Evolutionary conservation across 2,113 vertebrate genomes (phyloP).

Genomic region (Cyphomyrus plagiostoma): DNA sequence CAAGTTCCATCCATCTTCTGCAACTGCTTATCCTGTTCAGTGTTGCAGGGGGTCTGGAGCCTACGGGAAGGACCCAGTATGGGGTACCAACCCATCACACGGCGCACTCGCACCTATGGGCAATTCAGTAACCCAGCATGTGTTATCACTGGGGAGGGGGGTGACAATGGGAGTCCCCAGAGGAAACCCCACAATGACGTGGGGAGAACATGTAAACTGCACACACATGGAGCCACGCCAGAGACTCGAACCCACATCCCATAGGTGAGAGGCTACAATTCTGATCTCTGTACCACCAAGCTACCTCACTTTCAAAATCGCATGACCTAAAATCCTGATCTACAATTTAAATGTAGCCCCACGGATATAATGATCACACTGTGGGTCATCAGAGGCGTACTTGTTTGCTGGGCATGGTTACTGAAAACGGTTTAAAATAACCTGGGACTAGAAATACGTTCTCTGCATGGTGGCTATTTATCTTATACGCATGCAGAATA

Average conservation of each 20-base stretch:
- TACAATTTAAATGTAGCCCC: neutral
- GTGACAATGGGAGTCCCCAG: no score
- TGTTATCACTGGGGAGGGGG: no score
- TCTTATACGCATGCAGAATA: neutral
- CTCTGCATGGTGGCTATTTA: neutral
- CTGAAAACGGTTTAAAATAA: neutral
- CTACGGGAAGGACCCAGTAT: neutral
- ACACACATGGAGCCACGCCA: neutral
- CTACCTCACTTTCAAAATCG: neutral
- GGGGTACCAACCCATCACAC: neutral
- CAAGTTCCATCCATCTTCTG: neutral
- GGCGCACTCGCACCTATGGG: neutral
- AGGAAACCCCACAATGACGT: neutral
- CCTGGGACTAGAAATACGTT: neutral
- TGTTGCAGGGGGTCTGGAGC: neutral
- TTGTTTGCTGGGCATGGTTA: neutral
- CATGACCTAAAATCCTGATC: neutral
- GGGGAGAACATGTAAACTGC: neutral
- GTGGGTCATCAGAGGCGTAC: neutral
- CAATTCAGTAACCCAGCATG: no score
- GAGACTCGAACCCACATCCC: neutral
- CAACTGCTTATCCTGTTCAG: neutral
- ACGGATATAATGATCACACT: neutral
- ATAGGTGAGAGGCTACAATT: neutral
- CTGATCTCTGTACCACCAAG: no score